phyloP scores from a whole-genome alignment of 2,797 vertebrate genomes.

The Avahi laniger region DNA sequence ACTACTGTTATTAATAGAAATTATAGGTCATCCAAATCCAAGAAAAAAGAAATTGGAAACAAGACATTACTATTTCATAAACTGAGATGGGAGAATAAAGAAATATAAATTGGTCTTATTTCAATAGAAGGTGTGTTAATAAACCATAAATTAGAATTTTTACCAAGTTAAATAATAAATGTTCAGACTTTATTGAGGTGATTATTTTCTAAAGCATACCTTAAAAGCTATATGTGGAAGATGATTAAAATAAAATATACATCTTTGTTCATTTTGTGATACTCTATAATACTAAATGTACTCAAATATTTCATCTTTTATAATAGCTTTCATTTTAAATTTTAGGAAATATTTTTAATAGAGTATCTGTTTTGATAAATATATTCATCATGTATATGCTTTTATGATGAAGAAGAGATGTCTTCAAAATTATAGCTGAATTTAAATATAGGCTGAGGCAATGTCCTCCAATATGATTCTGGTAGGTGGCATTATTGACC shows the following conservation, averaged over 20 bases:
- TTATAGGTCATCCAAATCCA: neutral
- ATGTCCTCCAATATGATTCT: neutral
- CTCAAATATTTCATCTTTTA: neutral
- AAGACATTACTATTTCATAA: neutral
- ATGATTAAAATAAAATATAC: neutral
- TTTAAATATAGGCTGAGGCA: neutral
- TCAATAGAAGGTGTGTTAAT: neutral
- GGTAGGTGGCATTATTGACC: neutral
- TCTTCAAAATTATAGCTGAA: neutral
- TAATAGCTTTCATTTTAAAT: neutral
- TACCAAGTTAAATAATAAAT: neutral
- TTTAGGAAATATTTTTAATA: neutral
- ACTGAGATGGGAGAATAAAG: neutral
- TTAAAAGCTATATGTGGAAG: neutral
- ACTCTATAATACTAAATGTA: neutral
- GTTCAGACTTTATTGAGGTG: neutral
- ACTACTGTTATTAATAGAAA: neutral
- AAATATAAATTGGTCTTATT: neutral
- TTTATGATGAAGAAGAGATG: neutral
- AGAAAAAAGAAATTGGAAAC: neutral
- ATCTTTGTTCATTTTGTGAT: neutral
- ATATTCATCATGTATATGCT: neutral
- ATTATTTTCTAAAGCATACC: neutral
- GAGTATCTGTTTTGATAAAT: neutral
- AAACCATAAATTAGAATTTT: neutral